Percentiles rank a stretch among this genome's conserved stretches.
These are phyloP conservation scores for Macrostomum lignano DNA, from an alignment of 1,140 invertebrate species.

Conservation along the genomic window DNA sequence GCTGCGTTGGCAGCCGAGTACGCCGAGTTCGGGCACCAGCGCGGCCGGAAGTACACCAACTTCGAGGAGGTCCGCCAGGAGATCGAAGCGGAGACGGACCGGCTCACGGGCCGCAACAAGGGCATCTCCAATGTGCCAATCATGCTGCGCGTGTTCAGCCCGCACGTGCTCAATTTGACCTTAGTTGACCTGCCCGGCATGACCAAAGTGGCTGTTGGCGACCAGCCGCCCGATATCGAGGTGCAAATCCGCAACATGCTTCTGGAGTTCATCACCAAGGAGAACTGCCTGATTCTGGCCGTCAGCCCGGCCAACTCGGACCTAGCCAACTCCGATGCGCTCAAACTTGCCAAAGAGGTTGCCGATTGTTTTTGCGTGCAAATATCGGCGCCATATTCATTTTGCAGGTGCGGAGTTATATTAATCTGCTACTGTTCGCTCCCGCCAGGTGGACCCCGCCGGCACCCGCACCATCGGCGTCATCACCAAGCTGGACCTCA, in stretches of 20 bases:
- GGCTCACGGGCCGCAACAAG: slow-evolving; percentile 80
- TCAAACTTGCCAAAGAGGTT: slow-evolving; percentile 29
- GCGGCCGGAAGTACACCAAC: slow-evolving; percentile 79
- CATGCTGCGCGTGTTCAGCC: slow-evolving; percentile 86
- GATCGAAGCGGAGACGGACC: slow-evolving; percentile 88
- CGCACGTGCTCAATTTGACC: slow-evolving; percentile 33
- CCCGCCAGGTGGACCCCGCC: slow-evolving; percentile 50
- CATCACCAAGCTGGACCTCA: slow-evolving; percentile 91
- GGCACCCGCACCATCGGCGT: slow-evolving; percentile 70
- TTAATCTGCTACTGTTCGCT: too few species aligned
- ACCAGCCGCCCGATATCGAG: slow-evolving; percentile 10
- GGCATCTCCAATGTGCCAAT: slow-evolving; percentile 93
- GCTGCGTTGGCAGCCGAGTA: too few species aligned
- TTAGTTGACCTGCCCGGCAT: slow-evolving; percentile 10
- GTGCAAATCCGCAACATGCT: slow-evolving; percentile 9
- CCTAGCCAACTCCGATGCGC: slow-evolving; percentile 21
- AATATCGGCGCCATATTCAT: too few species aligned
- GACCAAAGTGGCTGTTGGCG: slow-evolving; percentile 9
- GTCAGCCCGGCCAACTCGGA: slow-evolving; percentile 22
- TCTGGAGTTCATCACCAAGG: slow-evolving; percentile 14
- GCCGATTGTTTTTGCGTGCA: too few species aligned
- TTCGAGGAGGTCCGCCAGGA: slow-evolving; percentile 81
- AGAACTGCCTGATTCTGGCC: slow-evolving; percentile 17
- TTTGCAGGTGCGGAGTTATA: too few species aligned
- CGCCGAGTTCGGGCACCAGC: slow-evolving; percentile 89